phyloP scores from a whole-genome alignment of 2,888 invertebrate species.

The Apodemia zela region DNA sequence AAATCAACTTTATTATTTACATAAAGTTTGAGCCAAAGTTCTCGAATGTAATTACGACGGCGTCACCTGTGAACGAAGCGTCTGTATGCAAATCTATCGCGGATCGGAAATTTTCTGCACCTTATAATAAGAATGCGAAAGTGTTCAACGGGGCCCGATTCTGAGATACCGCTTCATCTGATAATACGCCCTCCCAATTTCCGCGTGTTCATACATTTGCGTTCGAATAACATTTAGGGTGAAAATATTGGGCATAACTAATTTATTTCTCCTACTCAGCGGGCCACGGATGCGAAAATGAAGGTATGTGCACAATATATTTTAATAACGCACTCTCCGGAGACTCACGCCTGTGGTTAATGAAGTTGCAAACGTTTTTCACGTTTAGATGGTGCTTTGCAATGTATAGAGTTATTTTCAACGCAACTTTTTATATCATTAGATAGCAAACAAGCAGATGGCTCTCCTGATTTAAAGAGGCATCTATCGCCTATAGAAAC shows the following conservation, averaged over 20 bases:
- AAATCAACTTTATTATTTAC: slow-evolving; percentile 47
- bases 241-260: slow-evolving; percentile 74
- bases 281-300: slow-evolving; percentile 51
- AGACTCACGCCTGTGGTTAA: slow-evolving; percentile 62
- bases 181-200: slow-evolving; percentile 74
- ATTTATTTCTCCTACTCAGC: slow-evolving; percentile 62
- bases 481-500: too few species aligned
- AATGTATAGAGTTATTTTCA: too few species aligned
- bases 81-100: slow-evolving; percentile 66
- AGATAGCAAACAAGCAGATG: too few species aligned
- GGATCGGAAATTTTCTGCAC: slow-evolving; percentile 68
- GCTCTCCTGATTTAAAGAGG: too few species aligned
- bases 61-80: slow-evolving; percentile 69
- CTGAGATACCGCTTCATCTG: slow-evolving; percentile 62
- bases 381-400: not conserved
- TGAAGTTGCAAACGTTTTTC: slow-evolving; percentile 42
- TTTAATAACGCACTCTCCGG: slow-evolving; percentile 73
- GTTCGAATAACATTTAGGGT: slow-evolving; percentile 70
- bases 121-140: slow-evolving; percentile 67
- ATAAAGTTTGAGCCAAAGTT: slow-evolving; percentile 58
- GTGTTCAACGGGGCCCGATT: slow-evolving; percentile 47
- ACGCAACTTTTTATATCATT: too few species aligned
- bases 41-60: slow-evolving; percentile 68
- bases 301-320: slow-evolving; percentile 71
- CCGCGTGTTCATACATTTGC: slow-evolving; percentile 60